Evolutionary conservation across 2,113 vertebrate genomes (phyloP).

Genomic region (Microcebus griseorufus): DNA sequence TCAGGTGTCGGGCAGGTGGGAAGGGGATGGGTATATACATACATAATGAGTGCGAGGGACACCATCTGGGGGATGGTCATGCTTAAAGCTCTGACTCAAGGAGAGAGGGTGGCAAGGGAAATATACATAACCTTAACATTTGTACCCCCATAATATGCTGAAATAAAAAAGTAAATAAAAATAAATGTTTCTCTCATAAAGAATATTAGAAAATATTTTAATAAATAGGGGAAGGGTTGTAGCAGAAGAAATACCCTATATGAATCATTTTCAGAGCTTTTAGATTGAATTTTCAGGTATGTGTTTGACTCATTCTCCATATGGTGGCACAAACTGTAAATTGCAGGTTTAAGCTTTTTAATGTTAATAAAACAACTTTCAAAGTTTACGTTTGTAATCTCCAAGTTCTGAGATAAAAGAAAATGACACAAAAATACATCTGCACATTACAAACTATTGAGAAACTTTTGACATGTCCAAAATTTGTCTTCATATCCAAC

Average conservation of each 20-base stretch:
- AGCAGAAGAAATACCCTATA: neutral
- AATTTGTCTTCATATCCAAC: neutral
- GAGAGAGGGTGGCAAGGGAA: too few species aligned
- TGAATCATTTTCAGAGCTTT: neutral
- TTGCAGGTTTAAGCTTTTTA: neutral
- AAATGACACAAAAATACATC: conserved; percentile 8
- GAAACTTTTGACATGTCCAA: neutral
- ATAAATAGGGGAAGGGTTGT: neutral
- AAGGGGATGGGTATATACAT: too few species aligned
- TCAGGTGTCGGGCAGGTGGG: too few species aligned
- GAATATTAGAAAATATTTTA: neutral
- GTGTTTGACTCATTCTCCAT: neutral
- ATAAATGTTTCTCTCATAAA: neutral
- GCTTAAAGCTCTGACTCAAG: too few species aligned
- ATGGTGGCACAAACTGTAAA: neutral
- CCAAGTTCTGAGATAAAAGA: neutral
- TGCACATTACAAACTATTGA: neutral
- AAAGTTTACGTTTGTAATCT: neutral
- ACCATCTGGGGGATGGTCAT: too few species aligned
- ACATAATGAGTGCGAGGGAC: too few species aligned
- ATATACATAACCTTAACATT: too few species aligned
- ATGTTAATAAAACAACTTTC: conserved; percentile 11
- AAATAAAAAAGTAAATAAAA: neutral
- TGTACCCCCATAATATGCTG: too few species aligned
- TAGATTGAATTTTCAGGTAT: neutral